Conservation (phyloP, 2,113 vertebrate species). For the Microtus oregoni region DNA sequence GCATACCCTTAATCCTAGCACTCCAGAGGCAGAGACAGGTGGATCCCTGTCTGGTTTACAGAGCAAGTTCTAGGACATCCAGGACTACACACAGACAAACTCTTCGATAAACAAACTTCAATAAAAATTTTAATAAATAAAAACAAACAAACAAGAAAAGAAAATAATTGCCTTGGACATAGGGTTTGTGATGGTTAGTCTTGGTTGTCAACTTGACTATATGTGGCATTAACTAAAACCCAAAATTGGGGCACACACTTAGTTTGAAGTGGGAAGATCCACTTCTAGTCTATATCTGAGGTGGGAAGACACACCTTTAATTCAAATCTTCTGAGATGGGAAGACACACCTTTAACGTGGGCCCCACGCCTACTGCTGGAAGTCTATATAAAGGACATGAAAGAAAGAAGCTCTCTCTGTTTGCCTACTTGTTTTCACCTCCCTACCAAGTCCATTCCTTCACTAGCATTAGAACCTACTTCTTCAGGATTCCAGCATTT, state of each 20-base stretch:
- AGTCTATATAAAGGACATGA: neutral
- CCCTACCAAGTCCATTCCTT: neutral
- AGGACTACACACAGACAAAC: neutral
- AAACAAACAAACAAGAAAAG: accelerated
- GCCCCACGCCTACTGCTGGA: neutral
- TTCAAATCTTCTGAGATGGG: neutral
- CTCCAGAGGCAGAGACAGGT: neutral
- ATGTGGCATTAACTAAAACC: neutral
- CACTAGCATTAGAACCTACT: neutral
- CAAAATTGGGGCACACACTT: neutral
- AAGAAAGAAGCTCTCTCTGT: neutral
- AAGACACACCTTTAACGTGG: neutral
- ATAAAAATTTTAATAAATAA: too few relatives aligned
- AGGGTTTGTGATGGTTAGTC: neutral
- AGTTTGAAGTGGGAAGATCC: neutral
- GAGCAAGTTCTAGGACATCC: neutral
- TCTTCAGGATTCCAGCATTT: neutral
- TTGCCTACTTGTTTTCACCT: neutral
- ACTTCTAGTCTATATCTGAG: neutral
- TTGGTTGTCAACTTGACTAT: neutral
- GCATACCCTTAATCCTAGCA: neutral
- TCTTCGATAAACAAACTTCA: neutral
- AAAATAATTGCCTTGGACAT: neutral
- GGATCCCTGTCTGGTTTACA: neutral
- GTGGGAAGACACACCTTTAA: neutral